Base-by-base conservation (phyloP, 1,140 invertebrate genomes). In the Lerema accius region DNA sequence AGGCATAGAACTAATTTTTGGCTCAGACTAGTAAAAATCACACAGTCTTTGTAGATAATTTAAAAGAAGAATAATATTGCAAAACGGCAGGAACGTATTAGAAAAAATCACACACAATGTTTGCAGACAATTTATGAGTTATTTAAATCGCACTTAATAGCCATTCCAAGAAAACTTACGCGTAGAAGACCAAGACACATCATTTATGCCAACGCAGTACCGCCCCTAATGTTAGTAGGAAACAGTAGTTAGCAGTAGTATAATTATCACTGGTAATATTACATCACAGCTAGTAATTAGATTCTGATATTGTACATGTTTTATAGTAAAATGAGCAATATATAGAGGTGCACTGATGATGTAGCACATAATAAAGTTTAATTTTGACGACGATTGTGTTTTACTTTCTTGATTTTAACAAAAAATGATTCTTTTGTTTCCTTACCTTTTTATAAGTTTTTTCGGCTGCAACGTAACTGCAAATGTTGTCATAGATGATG, bases 401-500 rank as follows among this genome's bases (percentile, higher is more conserved):
- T 37, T 39, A 35, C 10, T n/a, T n/a, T n/a, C n/a, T n/a, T n/a
- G n/a, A n/a, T 26, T 39, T 10, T 7, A 11, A 23, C 49, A 15
- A 50, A 42, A 26, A 48, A 60, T 46, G 28, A 59, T 46, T 16
- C 7, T 60, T 3, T 19, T 5, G 6, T 39, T 48, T 13, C 13
- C n/a, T 35, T 15, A 11, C 7, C 15, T 46, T n/a, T 32, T 53
- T 49, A 43, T 48, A 26, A n/a, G 43, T 28, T 17, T 51, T 43
- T 13, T 26, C 3, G 28, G 14, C 4, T 5, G 7, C 14, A 13
- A 32, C 11, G 43, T 43, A 0, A 15, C 42, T 48, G 7, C 60
- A 1, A 43, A 15, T 39, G 39, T 50, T 17, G 32, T n/a, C 13
- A 40, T 17, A 13, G 59, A 65, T 35, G 48, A 70, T 64, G 69